Percentiles rank a stretch among this genome's conserved stretches.
phyloP scores from a whole-genome alignment of 2,797 vertebrate species.

The Melanitta fusca region DNA sequence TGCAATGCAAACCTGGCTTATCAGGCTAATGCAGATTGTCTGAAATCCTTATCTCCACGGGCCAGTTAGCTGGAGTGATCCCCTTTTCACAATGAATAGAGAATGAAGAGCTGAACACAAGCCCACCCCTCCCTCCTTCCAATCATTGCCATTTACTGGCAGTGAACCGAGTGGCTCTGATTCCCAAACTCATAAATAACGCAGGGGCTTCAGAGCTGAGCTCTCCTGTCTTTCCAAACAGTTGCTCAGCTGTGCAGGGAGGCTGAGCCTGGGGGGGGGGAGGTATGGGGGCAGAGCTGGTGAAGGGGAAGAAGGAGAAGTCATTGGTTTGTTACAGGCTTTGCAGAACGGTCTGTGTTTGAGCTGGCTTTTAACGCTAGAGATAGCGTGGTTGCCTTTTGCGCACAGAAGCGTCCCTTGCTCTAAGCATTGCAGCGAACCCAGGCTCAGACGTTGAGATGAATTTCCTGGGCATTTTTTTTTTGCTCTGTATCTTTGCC shows the following conservation, averaged over 20 bases:
- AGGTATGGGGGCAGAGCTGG: not conserved
- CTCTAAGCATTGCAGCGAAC: not conserved
- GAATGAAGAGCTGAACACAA: conserved; percentile 72
- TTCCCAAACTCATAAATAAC: conserved; percentile 61
- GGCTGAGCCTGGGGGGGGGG: fast-evolving
- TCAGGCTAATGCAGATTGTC: conserved; percentile 90
- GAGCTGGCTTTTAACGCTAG: not conserved
- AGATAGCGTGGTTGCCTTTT: not conserved
- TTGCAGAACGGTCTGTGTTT: not conserved
- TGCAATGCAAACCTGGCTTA: conserved; percentile 84
- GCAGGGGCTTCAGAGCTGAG: conserved; percentile 3
- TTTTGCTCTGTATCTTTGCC: not conserved
- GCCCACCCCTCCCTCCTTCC: not conserved
- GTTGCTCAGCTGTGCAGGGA: conserved; percentile 22
- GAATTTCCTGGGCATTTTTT: not conserved
- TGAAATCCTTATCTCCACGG: conserved; percentile 90
- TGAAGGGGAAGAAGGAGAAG: not conserved
- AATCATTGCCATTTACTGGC: conserved; percentile 61
- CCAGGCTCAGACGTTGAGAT: conserved; percentile 18
- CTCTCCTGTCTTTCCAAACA: not conserved
- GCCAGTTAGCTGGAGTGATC: conserved; percentile 89
- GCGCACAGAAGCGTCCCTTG: not conserved
- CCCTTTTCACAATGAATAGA: conserved; percentile 77
- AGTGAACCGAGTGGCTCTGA: conserved; percentile 15
- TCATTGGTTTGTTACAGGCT: not conserved